phyloP scores from a whole-genome alignment of 2,113 vertebrate species.

The Megaceryle maxima region DNA sequence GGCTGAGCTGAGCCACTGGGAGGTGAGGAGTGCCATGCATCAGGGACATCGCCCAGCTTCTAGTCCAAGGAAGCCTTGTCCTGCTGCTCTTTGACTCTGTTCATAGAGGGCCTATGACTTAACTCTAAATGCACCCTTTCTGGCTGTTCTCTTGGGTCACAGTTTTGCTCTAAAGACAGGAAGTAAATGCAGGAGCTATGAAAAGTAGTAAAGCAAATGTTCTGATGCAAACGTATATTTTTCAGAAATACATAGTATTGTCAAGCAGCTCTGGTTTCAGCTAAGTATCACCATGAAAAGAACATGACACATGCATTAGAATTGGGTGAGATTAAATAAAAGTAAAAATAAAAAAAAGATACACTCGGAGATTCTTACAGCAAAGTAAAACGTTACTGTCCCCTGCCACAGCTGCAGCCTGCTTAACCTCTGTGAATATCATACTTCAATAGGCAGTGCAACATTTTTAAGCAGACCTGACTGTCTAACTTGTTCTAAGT shows the following conservation, averaged over 20 bases:
- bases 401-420: background rate
- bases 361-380: background rate
- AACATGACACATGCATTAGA: background rate
- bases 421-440: background rate
- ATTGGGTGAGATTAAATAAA: background rate
- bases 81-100: background rate
- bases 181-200: background rate
- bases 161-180: background rate
- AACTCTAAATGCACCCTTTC: background rate
- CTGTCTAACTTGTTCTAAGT: background rate
- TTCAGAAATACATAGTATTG: background rate
- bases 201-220: background rate
- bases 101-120: background rate
- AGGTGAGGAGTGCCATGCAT: background rate
- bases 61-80: background rate
- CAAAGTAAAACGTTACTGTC: background rate
- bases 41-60: background rate
- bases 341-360: background rate
- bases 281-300: background rate
- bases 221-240: background rate
- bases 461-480: background rate
- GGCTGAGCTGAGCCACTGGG: background rate
- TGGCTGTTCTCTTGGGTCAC: background rate
- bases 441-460: background rate
- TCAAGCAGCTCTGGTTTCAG: background rate